Evolutionary conservation across 92 coral and sea anemone genomes (phyloP).

Genomic region (Porites divaricata): DNA sequence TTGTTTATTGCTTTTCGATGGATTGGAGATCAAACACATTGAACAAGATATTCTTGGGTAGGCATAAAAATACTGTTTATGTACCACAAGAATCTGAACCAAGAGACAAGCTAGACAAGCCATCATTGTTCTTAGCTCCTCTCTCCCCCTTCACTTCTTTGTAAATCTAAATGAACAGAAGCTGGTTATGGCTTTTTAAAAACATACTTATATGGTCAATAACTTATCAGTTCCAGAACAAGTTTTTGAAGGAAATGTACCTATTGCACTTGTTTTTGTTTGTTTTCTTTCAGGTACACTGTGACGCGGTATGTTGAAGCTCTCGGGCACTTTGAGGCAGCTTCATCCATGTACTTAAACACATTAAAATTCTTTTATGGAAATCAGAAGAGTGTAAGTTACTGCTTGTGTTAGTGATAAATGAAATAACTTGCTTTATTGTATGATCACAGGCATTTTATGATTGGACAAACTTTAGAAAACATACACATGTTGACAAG

Average conservation of each 20-base stretch:
- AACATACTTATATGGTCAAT: too few species aligned
- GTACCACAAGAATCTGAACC: neutral
- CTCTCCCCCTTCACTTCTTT: too few species aligned
- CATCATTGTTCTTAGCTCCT: too few species aligned
- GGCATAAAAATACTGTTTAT: slow-evolving; percentile 14
- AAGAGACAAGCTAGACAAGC: neutral
- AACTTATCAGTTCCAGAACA: too few species aligned
- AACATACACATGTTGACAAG: too few species aligned
- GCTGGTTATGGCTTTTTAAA: too few species aligned
- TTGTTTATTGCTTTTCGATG: slow-evolving; percentile 70
- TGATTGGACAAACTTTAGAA: neutral
- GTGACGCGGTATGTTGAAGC: slow-evolving; percentile 78
- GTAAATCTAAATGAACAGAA: too few species aligned
- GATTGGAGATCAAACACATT: slow-evolving; percentile 94
- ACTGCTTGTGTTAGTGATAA: neutral
- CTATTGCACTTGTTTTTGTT: neutral
- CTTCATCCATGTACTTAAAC: slow-evolving; percentile 72
- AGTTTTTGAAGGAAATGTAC: too few species aligned
- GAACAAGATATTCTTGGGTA: slow-evolving; percentile 92
- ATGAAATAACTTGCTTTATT: neutral
- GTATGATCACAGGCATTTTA: neutral
- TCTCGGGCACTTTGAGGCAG: slow-evolving; percentile 93
- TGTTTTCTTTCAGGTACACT: slow-evolving; percentile 58
- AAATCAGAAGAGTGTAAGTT: slow-evolving; percentile 93
- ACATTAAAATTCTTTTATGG: slow-evolving; percentile 87